Evolutionary conservation across 1,140 invertebrate species (phyloP).

Genomic region (Geopemphigus sp.): DNA sequence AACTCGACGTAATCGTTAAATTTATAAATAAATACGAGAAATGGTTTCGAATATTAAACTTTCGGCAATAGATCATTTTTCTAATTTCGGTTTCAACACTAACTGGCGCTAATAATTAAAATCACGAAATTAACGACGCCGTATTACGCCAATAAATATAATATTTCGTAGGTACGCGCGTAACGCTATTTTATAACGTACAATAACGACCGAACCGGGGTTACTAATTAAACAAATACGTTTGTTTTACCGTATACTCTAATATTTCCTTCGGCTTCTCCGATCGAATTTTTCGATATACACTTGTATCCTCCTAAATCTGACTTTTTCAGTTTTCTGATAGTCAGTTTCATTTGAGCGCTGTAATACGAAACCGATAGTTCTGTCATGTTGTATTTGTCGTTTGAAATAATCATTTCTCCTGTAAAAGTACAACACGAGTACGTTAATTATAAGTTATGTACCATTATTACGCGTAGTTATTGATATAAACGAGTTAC

Average conservation of each 20-base stretch:
- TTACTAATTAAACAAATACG: background rate
- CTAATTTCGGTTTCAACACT: background rate
- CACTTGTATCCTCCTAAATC: conserved; percentile 90
- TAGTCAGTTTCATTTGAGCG: conserved; percentile 75
- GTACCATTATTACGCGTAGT: too few species aligned
- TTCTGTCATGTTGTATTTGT: conserved; percentile 74
- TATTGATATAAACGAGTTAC: too few species aligned
- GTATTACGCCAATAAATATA: too few species aligned
- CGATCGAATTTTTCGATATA: conserved; percentile 87
- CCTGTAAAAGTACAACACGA: conserved; percentile 59
- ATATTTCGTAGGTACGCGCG: too few species aligned
- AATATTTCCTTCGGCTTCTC: conserved; percentile 82
- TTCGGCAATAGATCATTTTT: too few species aligned
- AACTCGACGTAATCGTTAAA: too few species aligned
- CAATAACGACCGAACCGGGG: too few species aligned
- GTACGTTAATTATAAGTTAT: too few species aligned
- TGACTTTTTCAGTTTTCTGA: conserved; percentile 69
- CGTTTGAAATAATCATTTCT: conserved; percentile 82
- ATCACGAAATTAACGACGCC: too few species aligned
- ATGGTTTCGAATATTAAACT: too few species aligned
- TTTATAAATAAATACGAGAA: too few species aligned
- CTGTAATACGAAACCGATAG: conserved; percentile 70
- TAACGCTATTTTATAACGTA: too few species aligned
- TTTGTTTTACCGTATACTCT: conserved; percentile 73
- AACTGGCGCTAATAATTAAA: background rate